Conservation (phyloP, 2,888 invertebrate species). For the Hydriomena furcata region DNA sequence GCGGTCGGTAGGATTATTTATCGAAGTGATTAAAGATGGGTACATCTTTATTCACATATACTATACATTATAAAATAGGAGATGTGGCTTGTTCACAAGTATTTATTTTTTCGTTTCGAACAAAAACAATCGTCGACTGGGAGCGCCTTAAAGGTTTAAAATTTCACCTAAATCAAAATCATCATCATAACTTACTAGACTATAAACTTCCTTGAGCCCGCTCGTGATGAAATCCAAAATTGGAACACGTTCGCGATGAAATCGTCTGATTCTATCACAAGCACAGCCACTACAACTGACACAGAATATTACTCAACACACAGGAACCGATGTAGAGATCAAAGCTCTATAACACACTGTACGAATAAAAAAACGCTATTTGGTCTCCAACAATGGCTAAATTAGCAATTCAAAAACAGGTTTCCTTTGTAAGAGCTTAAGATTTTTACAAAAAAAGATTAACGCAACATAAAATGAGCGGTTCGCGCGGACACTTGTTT, state of each 20-base stretch:
- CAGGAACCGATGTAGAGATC: constrained; percentile 69
- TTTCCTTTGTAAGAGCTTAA: constrained; percentile 61
- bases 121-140: too few species aligned
- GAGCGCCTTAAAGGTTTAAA: too few species aligned
- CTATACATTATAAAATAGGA: too few species aligned
- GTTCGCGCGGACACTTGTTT: constrained; percentile 66
- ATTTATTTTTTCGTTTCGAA: too few species aligned
- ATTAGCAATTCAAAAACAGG: constrained; percentile 60
- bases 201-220: constrained; percentile 82
- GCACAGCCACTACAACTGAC: constrained; percentile 78
- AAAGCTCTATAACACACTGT: constrained; percentile 56
- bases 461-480: constrained; percentile 70
- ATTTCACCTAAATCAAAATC: constrained; percentile 1
- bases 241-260: constrained; percentile 78
- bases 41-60: too few species aligned
- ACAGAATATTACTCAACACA: constrained; percentile 80
- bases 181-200: constrained; percentile 70
- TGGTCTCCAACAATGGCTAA: constrained; percentile 51
- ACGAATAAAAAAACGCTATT: constrained; percentile 47
- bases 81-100: too few species aligned
- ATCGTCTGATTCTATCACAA: constrained; percentile 77
- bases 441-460: constrained; percentile 61
- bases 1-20: too few species aligned
- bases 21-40: too few species aligned
- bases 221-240: constrained; percentile 82